phyloP scores from a whole-genome alignment of 2,113 vertebrate genomes.

The Varanus komodoensis region DNA sequence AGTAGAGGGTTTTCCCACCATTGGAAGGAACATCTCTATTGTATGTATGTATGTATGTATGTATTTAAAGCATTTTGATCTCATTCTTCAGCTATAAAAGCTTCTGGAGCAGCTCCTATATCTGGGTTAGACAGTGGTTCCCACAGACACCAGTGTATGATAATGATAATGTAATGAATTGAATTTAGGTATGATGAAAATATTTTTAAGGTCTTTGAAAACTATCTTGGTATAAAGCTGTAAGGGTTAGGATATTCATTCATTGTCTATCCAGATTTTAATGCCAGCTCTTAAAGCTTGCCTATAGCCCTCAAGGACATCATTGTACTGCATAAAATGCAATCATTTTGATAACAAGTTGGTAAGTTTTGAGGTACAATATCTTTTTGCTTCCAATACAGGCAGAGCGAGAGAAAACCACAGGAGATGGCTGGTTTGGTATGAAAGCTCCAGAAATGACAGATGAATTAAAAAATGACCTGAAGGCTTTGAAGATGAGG shows the following conservation, averaged over 20 bases:
- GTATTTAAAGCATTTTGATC: too few species aligned
- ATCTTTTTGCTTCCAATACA: slow-evolving; percentile 67
- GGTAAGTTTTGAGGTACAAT: not conserved
- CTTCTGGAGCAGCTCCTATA: too few species aligned
- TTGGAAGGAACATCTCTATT: not conserved
- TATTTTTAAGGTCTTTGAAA: not conserved
- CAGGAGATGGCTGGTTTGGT: slow-evolving; percentile 93
- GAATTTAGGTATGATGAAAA: not conserved
- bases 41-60: too few species aligned
- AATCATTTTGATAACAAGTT: not conserved
- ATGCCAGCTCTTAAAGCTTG: slow-evolving; percentile 36
- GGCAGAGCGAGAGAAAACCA: slow-evolving; percentile 88
- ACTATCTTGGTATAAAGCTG: not conserved
- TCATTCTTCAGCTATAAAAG: too few species aligned
- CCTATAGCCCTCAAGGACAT: not conserved
- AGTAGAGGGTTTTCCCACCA: not conserved
- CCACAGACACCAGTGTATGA: too few species aligned
- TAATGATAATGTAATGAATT: too few species aligned
- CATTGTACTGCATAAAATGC: not conserved
- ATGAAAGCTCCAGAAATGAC: slow-evolving; percentile 97
- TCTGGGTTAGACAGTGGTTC: too few species aligned
- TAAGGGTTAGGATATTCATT: not conserved
- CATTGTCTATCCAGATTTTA: not conserved
- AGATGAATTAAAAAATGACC: slow-evolving; percentile 89
- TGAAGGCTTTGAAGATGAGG: slow-evolving; percentile 92